phyloP scores from a whole-genome alignment of 2,113 vertebrate species.

The Aegotheles bennettii region DNA sequence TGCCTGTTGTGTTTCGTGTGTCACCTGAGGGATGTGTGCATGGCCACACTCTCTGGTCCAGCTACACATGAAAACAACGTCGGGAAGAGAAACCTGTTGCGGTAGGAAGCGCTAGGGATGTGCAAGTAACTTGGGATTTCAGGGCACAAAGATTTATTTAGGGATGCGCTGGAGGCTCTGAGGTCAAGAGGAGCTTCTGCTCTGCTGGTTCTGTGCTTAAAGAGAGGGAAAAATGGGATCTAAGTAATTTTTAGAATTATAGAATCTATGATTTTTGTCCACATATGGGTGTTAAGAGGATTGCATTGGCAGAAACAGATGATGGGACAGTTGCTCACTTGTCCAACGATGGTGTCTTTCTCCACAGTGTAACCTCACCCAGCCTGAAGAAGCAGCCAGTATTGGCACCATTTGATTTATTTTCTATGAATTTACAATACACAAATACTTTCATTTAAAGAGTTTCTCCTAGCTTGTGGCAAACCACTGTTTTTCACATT shows the following conservation, averaged over 20 bases:
- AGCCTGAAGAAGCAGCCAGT: background rate
- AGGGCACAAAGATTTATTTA: background rate
- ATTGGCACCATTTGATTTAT: background rate
- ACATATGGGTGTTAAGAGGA: background rate
- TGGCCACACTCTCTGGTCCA: background rate
- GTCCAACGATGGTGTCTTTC: background rate
- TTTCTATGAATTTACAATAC: background rate
- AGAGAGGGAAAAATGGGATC: background rate
- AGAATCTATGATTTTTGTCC: background rate
- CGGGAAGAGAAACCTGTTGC: background rate
- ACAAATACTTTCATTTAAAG: background rate
- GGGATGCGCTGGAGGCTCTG: fast-evolving
- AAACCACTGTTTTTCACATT: background rate
- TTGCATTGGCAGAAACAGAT: background rate
- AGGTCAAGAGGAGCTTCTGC: background rate
- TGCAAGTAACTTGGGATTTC: background rate
- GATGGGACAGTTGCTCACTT: background rate
- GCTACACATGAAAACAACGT: background rate
- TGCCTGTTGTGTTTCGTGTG: fast-evolving
- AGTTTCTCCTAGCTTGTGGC: background rate
- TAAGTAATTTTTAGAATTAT: no score
- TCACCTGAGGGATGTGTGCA: background rate
- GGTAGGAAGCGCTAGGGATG: background rate
- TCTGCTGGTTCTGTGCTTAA: background rate
- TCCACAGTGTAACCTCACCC: background rate